Evolutionary conservation across 1,140 invertebrate species (phyloP).

Genomic region (Cataglyphis hispanica): DNA sequence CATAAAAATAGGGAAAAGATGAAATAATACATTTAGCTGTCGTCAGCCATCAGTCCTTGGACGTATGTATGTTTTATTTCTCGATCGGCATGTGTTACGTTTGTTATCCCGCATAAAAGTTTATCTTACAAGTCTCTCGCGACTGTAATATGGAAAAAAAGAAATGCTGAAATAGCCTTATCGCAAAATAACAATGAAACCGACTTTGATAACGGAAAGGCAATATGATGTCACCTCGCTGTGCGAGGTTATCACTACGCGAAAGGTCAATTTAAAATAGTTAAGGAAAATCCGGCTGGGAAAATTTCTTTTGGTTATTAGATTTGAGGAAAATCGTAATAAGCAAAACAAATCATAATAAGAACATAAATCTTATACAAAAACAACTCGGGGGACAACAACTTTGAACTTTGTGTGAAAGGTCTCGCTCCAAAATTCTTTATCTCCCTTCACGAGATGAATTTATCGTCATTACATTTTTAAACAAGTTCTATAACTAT

Average conservation of each 20-base stretch:
- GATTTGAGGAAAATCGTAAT: background rate
- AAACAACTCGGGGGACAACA: background rate
- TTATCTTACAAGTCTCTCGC: background rate
- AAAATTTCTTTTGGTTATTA: background rate
- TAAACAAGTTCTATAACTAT: background rate
- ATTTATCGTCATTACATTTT: background rate
- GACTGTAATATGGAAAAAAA: conserved; percentile 11
- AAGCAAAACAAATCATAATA: conserved; percentile 5
- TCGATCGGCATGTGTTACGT: background rate
- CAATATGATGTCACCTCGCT: conserved; percentile 6
- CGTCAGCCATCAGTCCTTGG: background rate
- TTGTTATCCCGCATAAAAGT: conserved; percentile 1
- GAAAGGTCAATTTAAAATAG: conserved; percentile 36
- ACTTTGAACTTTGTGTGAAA: background rate
- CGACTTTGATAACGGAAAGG: conserved; percentile 16
- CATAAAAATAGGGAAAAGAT: background rate
- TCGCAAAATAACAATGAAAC: conserved; percentile 42
- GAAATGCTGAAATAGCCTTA: conserved; percentile 20
- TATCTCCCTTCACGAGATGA: background rate
- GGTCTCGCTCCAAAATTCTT: background rate
- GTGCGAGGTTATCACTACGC: conserved; percentile 9
- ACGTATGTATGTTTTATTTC: background rate
- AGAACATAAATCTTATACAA: background rate
- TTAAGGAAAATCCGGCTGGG: background rate
- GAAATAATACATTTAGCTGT: background rate